A percentile compares a stretch with the other conserved stretches of the same genome.
Evolutionary conservation across 2,888 invertebrate species (phyloP).

Genomic region (Rhagophthalmus giganteus): DNA sequence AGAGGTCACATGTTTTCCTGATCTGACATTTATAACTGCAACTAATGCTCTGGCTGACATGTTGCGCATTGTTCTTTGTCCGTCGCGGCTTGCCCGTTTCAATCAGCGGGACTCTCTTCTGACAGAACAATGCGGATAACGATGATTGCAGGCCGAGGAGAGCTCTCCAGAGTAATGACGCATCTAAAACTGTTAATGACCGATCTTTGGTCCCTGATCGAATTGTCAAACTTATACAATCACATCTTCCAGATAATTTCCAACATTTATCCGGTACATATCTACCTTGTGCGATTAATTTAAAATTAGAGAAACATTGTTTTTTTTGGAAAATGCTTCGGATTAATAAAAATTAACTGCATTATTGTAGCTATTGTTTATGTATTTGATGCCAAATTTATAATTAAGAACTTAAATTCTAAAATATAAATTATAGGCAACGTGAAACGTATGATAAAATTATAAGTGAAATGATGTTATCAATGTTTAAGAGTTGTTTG

Average conservation of each 20-base stretch:
- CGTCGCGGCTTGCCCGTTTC: conserved; percentile 40
- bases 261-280: no score
- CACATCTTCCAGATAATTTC: conserved; percentile 43
- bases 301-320: no score
- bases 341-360: no score
- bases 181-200: conserved; percentile 54
- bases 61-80: conserved; percentile 48
- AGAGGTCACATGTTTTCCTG: conserved; percentile 45
- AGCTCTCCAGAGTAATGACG: conserved; percentile 51
- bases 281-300: no score
- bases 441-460: no score
- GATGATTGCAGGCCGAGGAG: conserved; percentile 54
- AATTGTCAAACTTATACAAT: conserved; percentile 50
- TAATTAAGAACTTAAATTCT: no score
- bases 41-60: conserved; percentile 49
- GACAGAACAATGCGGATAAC: conserved; percentile 53
- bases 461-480: no score
- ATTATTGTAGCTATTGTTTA: no score
- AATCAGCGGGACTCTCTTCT: conserved; percentile 43
- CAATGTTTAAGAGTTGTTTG: no score
- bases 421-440: no score
- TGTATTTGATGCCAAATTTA: no score
- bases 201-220: conserved; percentile 42
- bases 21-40: conserved; percentile 52
- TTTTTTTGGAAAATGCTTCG: no score